Evolutionary conservation across 2,797 vertebrate species (phyloP).

Genomic region (Yasuhikotakia modesta): DNA sequence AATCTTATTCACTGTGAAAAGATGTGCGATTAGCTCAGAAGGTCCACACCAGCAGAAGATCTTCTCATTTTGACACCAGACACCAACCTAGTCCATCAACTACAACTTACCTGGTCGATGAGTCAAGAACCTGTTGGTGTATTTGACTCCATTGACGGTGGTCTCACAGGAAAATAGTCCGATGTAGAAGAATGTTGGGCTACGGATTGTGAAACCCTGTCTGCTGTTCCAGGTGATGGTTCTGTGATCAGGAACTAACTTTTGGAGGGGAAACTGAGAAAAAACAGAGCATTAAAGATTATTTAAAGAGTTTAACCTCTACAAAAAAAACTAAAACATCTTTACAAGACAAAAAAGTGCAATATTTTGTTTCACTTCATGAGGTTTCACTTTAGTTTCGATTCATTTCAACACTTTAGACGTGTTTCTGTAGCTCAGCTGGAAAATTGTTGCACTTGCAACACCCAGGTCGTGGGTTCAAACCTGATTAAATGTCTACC

Average conservation of each 20-base stretch:
- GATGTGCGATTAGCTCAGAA: not conserved
- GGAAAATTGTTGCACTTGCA: not conserved
- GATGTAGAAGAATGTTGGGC: constrained; percentile 81
- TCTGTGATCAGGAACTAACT: constrained; percentile 78
- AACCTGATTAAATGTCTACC: not conserved
- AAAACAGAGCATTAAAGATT: too few species aligned
- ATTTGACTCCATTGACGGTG: constrained; percentile 65
- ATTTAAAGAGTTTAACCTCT: not conserved
- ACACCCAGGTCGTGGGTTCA: not conserved
- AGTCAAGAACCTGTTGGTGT: constrained; percentile 80
- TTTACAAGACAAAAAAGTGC: too few species aligned
- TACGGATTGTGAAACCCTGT: constrained; percentile 86
- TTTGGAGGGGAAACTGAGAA: constrained; percentile 73
- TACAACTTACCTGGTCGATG: constrained; percentile 75
- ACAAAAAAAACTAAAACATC: not conserved
- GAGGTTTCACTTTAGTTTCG: too few species aligned
- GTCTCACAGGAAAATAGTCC: constrained; percentile 88
- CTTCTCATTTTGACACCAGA: too few species aligned
- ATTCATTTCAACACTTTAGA: too few species aligned
- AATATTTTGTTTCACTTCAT: too few species aligned
- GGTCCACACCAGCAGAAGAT: not conserved
- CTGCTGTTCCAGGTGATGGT: constrained; percentile 88
- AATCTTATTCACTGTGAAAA: constrained; percentile 83
- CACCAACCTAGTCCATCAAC: too few species aligned
- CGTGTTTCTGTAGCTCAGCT: not conserved